Conservation (phyloP, 1,140 invertebrate genomes). For the Bombus polaris region DNA sequence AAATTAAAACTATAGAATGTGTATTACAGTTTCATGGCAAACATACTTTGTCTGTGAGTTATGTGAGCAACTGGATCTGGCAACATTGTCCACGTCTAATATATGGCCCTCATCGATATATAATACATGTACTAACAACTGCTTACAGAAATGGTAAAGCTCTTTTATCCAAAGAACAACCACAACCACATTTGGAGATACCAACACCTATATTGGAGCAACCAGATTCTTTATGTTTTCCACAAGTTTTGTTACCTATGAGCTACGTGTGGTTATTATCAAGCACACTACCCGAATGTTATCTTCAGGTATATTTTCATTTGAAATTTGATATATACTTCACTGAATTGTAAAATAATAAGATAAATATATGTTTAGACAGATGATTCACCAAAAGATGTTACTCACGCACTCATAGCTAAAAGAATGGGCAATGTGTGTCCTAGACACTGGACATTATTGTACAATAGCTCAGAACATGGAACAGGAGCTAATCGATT, state of each 20-base stretch:
- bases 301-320: conserved; percentile 81
- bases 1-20: not conserved
- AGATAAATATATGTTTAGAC: conserved; percentile 62
- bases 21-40: conserved; percentile 88
- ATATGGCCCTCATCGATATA: conserved; percentile 89
- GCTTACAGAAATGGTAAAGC: conserved; percentile 87
- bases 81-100: conserved; percentile 89
- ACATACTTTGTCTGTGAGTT: conserved; percentile 87
- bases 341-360: not conserved
- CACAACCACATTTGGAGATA: conserved; percentile 84
- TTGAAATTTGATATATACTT: not conserved
- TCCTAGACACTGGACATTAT: conserved; percentile 90
- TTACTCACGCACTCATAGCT: conserved; percentile 75
- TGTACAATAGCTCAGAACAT: conserved; percentile 93
- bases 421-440: conserved; percentile 80
- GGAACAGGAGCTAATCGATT: conserved; percentile 94
- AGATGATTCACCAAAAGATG: conserved; percentile 72
- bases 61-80: conserved; percentile 90
- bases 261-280: conserved; percentile 92
- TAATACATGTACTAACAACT: conserved; percentile 90
- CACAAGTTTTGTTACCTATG: conserved; percentile 83
- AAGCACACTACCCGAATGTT: conserved; percentile 87
- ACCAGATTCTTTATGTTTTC: conserved; percentile 79
- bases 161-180: conserved; percentile 76
- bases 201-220: conserved; percentile 90